Evolutionary conservation across 1,140 invertebrate genomes (phyloP).

Genomic region (Drosophila burlai): DNA sequence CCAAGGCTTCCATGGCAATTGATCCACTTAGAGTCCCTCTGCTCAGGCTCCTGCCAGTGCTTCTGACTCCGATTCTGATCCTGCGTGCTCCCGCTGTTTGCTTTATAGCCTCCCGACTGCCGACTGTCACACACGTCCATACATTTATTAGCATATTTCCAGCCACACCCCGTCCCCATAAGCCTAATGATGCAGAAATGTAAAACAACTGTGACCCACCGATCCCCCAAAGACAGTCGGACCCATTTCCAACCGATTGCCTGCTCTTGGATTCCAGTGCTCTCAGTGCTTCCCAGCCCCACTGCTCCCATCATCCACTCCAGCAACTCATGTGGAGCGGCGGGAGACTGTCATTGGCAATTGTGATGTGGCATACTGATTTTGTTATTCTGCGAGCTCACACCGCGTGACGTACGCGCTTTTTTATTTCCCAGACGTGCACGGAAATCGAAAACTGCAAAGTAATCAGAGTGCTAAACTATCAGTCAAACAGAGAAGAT

Average conservation of each 20-base stretch:
- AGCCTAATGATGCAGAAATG: constrained; percentile 53
- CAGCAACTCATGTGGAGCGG: constrained; percentile 19
- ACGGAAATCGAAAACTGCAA: constrained; percentile 37
- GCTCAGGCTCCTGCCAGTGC: constrained; percentile 13
- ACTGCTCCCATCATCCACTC: neutral
- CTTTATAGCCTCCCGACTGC: constrained; percentile 14
- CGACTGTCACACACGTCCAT: constrained; percentile 36
- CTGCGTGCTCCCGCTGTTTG: constrained; percentile 40
- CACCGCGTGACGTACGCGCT: constrained; percentile 49
- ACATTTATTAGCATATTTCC: constrained; percentile 55
- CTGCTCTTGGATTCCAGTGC: neutral
- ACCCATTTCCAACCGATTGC: constrained; percentile 30
- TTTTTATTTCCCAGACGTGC: constrained; percentile 55
- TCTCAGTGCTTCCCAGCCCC: neutral
- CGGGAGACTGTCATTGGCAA: constrained; percentile 36
- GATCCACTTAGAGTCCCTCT: constrained; percentile 29
- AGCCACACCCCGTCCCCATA: constrained; percentile 11
- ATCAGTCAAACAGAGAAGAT: neutral
- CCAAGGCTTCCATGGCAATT: constrained; percentile 14
- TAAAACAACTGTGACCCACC: constrained; percentile 40
- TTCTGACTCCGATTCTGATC: constrained; percentile 1
- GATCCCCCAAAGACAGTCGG: constrained; percentile 16
- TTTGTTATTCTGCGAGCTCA: constrained; percentile 40
- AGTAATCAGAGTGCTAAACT: constrained; percentile 9
- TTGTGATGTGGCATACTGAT: constrained; percentile 39